Conservation (phyloP, 2,888 invertebrate species). For the Heterodera filipjevi region DNA sequence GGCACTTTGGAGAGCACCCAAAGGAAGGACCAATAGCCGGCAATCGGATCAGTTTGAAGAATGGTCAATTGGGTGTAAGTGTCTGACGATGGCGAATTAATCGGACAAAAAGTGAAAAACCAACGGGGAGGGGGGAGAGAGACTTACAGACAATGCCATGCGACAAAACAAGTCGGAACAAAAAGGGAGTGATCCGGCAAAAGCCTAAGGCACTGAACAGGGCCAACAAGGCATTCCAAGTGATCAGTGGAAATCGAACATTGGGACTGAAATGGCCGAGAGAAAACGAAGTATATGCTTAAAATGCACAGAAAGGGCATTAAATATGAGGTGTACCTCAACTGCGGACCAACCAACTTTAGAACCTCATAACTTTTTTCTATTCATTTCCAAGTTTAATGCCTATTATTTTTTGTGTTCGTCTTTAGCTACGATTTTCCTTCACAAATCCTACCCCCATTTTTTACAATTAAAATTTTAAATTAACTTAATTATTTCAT, state of each 20-base stretch:
- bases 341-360: too few relatives aligned
- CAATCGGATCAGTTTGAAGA: conserved; percentile 46
- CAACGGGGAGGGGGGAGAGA: neutral
- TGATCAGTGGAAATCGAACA: neutral
- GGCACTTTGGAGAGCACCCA: conserved; percentile 60
- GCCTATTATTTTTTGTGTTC: too few relatives aligned
- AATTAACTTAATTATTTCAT: too few relatives aligned
- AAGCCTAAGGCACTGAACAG: conserved; percentile 68
- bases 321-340: too few relatives aligned
- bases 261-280: neutral
- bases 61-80: conserved; percentile 54
- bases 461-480: too few relatives aligned
- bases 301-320: too few relatives aligned
- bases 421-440: too few relatives aligned
- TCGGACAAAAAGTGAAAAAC: too few relatives aligned
- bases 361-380: too few relatives aligned
- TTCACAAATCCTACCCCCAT: too few relatives aligned
- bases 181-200: conserved; percentile 48
- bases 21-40: conserved; percentile 58
- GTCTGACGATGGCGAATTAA: conserved; percentile 40
- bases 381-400: too few relatives aligned
- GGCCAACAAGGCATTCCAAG: conserved; percentile 68
- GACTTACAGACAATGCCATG: conserved; percentile 48
- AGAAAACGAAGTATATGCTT: too few relatives aligned
- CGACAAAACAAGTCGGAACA: conserved; percentile 44